Percentiles rank a stretch among this genome's conserved stretches.
Conservation (phyloP, 2,888 invertebrate species). For the Leucophenga montana region DNA sequence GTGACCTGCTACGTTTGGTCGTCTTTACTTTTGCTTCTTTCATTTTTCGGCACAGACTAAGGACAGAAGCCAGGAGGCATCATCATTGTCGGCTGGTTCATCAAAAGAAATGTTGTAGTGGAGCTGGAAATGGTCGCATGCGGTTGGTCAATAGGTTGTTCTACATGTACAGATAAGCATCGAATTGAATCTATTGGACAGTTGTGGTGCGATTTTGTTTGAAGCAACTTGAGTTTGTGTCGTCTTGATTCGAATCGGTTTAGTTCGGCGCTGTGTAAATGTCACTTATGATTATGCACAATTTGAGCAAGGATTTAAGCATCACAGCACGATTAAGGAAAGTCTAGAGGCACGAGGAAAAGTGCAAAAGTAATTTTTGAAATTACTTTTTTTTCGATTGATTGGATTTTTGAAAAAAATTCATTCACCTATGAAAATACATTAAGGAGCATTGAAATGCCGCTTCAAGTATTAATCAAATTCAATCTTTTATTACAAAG, state of each 20-base stretch:
- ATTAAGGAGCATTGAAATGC: no score
- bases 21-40: neutral
- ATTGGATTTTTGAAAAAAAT: neutral
- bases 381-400: slow-evolving; percentile 1
- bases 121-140: slow-evolving; percentile 55
- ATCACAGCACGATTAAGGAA: slow-evolving; percentile 27
- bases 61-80: neutral
- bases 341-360: neutral
- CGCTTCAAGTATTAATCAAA: no score
- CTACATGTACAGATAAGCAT: slow-evolving; percentile 44
- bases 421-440: no score
- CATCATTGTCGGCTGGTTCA: slow-evolving; percentile 1
- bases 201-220: neutral
- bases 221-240: neutral
- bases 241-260: neutral
- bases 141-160: slow-evolving; percentile 61
- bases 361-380: slow-evolving; percentile 18
- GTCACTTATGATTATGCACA: slow-evolving; percentile 62
- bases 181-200: slow-evolving; percentile 8
- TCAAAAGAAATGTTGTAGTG: neutral
- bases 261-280: slow-evolving; percentile 36
- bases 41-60: slow-evolving; percentile 3
- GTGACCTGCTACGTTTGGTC: slow-evolving; percentile 50
- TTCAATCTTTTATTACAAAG: no score
- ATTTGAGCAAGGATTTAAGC: slow-evolving; percentile 59